Conservation (phyloP, 2,113 vertebrate genomes). For the Cryptoleucopteryx plumbea region DNA sequence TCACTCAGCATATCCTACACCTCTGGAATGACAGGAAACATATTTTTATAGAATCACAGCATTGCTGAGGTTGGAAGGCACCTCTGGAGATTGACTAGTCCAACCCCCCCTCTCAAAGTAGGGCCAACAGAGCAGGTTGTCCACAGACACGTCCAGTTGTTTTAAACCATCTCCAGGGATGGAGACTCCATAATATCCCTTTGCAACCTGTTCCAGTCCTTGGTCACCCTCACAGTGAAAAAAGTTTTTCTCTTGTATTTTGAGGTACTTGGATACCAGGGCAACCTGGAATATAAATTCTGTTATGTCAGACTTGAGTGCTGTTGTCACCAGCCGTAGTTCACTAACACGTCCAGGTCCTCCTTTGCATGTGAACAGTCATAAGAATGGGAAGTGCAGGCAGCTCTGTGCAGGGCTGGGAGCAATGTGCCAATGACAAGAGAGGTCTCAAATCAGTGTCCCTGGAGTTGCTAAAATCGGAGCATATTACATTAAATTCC, state of each 20-base stretch:
- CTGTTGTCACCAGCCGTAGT: background rate
- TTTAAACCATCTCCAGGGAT: accelerated
- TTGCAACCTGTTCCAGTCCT: background rate
- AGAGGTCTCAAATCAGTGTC: background rate
- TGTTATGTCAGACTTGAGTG: background rate
- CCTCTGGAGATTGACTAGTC: background rate
- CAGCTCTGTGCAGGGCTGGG: background rate
- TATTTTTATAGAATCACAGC: background rate
- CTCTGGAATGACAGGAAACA: background rate
- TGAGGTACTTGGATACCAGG: background rate
- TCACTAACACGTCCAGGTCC: background rate
- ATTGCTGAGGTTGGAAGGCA: background rate
- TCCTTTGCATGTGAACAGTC: background rate
- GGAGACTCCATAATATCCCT: background rate
- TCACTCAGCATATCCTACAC: background rate
- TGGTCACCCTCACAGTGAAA: background rate
- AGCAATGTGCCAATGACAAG: accelerated
- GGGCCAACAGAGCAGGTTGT: background rate
- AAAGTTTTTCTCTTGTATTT: background rate
- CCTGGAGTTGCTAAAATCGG: background rate
- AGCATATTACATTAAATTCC: background rate
- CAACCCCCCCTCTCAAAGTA: background rate
- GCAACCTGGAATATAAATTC: background rate
- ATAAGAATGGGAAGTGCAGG: background rate
- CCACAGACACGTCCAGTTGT: background rate